Evolutionary conservation across 2,113 vertebrate genomes (phyloP).

Genomic region (Oreotrochilus melanogaster): DNA sequence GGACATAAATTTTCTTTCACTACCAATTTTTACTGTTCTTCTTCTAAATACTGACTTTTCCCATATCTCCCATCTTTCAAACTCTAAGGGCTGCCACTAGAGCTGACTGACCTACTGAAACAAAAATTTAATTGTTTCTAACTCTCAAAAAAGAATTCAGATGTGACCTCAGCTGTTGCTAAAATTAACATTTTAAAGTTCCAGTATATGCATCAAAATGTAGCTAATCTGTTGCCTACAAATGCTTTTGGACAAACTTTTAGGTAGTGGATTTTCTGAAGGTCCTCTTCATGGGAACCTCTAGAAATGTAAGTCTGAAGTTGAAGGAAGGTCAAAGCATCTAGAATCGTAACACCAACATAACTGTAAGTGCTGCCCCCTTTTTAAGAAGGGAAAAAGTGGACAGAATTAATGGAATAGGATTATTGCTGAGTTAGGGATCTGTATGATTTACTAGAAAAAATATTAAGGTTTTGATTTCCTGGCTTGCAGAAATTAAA

Average conservation of each 20-base stretch:
- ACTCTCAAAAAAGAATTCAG: background rate
- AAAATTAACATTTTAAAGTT: background rate
- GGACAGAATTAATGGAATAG: background rate
- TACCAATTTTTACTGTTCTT: background rate
- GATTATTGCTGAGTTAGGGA: background rate
- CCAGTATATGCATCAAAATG: background rate
- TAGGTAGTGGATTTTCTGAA: background rate
- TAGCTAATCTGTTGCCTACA: background rate
- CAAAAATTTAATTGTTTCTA: background rate
- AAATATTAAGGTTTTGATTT: background rate
- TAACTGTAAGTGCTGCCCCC: background rate
- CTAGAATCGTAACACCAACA: background rate
- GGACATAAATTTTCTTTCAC: constrained; percentile 15
- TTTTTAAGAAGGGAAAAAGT: background rate
- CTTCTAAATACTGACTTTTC: constrained; percentile 3
- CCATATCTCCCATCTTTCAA: background rate
- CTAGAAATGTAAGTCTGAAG: background rate
- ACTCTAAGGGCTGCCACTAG: background rate
- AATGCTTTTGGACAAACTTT: background rate
- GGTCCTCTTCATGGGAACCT: background rate
- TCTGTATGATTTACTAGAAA: background rate
- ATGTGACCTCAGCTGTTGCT: background rate
- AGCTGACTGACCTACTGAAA: background rate
- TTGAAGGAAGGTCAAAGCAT: background rate
- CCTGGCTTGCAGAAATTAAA: background rate